A percentile compares a stretch with the other conserved stretches of the same genome.
phyloP scores from a whole-genome alignment of 2,888 invertebrate species.

The Eupeodes latifasciatus region DNA sequence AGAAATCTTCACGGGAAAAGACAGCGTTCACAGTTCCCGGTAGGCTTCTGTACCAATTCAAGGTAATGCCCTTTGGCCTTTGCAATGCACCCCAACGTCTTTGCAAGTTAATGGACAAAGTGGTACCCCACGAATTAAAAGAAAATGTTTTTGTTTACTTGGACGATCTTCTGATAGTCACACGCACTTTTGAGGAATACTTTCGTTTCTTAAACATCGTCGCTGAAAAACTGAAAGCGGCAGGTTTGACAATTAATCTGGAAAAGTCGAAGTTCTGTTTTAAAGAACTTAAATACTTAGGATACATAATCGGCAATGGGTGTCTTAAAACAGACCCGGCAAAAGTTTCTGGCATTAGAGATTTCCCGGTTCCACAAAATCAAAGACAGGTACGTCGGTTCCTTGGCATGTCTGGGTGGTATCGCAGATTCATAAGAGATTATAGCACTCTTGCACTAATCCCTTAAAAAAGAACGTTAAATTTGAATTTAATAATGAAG shows the following conservation, averaged over 20 bases:
- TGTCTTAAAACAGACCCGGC: slow-evolving; percentile 10
- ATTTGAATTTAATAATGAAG: neutral
- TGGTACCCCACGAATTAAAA: slow-evolving; percentile 12
- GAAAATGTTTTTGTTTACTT: slow-evolving; percentile 65
- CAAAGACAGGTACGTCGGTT: slow-evolving; percentile 69
- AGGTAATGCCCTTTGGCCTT: no score
- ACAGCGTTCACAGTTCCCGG: no score
- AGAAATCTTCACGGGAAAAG: slow-evolving; percentile 8
- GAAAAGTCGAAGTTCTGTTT: slow-evolving; percentile 45
- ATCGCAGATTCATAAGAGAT: slow-evolving; percentile 64
- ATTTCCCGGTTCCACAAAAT: slow-evolving; percentile 33
- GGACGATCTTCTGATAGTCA: slow-evolving; percentile 47
- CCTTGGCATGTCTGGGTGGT: slow-evolving; percentile 74
- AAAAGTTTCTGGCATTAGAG: slow-evolving; percentile 38
- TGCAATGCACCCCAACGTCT: slow-evolving; percentile 1
- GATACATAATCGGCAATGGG: slow-evolving; percentile 52
- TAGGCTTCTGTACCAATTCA: no score
- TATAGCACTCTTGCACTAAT: slow-evolving; percentile 46
- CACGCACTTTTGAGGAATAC: slow-evolving; percentile 44
- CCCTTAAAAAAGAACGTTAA: neutral
- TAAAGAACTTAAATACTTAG: slow-evolving; percentile 7
- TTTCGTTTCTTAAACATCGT: slow-evolving; percentile 4
- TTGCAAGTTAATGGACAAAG: slow-evolving; percentile 49
- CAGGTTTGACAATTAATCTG: slow-evolving; percentile 55
- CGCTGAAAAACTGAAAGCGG: slow-evolving; percentile 30